Base-by-base conservation (phyloP, 2,888 invertebrate genomes). In the Synanthedon myopaeformis region DNA sequence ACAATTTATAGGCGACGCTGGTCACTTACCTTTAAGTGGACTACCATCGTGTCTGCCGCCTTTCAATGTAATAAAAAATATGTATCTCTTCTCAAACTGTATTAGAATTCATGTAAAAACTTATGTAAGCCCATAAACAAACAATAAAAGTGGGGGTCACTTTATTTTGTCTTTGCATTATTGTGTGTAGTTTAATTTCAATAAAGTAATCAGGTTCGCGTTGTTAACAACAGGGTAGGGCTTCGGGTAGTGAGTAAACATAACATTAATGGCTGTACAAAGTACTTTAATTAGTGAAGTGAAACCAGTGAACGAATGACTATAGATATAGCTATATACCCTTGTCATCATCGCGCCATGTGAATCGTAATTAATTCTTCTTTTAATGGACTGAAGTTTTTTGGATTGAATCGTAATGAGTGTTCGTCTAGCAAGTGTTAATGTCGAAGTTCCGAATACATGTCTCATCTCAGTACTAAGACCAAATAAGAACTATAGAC, bases 401-500 rank as follows among this genome's bases (percentile, higher is more conserved):
- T 63, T 61, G 62, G 57, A 64, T 60, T 35, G 35, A 10, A 35
- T 56, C 59, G 59, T 57, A 62, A 63, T 61, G 63, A 66, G 66
- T 61, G 59, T 60, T 35, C 41, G 14, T 52, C 19, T 17, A 11
- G 17, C 41, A 2, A 45, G 12, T 17, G 41, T 60, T 58, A 61
- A 61, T 58, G 57, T 59, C 60, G 57, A 62, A 62, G 64, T 62
- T 63, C 14, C 23, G 12, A 55, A 59, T 10, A 35, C 10, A 35
- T 35, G 35, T 35, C 35, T 35, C 35, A 35, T 35, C 35, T 35
- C 23, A 23, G 23, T 23, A 23, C 23, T 23, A 23, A 23, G 23
- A 23, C 5, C 5, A 23, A 23, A 23, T 23, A 23, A 23, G 5
- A 23, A 5, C 23, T 23, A 23, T 23, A 23, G 23, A 23, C 5